These are phyloP conservation scores for Halictus quadricinctus DNA, from an alignment of 2,888 invertebrate genomes.

Conservation along the genomic window DNA sequence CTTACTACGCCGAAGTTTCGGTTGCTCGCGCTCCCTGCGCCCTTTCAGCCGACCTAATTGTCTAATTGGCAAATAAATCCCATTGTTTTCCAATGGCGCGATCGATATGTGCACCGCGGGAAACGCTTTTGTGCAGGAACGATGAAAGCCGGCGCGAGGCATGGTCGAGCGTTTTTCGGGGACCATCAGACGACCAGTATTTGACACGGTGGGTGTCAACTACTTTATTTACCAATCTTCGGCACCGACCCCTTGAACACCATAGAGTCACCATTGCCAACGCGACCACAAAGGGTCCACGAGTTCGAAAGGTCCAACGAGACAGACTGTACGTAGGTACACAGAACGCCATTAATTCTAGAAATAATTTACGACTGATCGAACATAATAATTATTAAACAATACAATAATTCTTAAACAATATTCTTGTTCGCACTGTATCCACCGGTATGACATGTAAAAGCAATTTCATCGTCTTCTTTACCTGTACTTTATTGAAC, in stretches of 20 bases:
- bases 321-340: not conserved
- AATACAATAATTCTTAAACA: not conserved
- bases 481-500: too few species aligned
- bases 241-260: not conserved
- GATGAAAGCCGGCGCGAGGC: slow-evolving; percentile 11
- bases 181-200: slow-evolving; percentile 25
- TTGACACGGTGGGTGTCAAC: slow-evolving; percentile 59
- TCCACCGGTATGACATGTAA: too few species aligned
- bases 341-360: not conserved
- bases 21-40: slow-evolving; percentile 48
- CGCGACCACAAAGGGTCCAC: slow-evolving; percentile 9
- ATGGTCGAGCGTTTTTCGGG: slow-evolving; percentile 32
- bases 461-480: too few species aligned
- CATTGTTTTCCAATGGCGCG: slow-evolving; percentile 75
- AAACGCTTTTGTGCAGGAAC: slow-evolving; percentile 38
- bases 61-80: slow-evolving; percentile 81
- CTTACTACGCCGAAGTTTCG: slow-evolving; percentile 63
- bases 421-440: too few species aligned
- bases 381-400: too few species aligned
- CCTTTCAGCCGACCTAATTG: slow-evolving; percentile 73
- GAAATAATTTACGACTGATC: not conserved
- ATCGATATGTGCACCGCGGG: slow-evolving; percentile 62
- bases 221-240: slow-evolving; percentile 36
- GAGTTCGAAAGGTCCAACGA: not conserved
- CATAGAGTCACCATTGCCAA: slow-evolving; percentile 14